phyloP scores from a whole-genome alignment of 2,888 invertebrate genomes.

The Yponomeuta malinellus region DNA sequence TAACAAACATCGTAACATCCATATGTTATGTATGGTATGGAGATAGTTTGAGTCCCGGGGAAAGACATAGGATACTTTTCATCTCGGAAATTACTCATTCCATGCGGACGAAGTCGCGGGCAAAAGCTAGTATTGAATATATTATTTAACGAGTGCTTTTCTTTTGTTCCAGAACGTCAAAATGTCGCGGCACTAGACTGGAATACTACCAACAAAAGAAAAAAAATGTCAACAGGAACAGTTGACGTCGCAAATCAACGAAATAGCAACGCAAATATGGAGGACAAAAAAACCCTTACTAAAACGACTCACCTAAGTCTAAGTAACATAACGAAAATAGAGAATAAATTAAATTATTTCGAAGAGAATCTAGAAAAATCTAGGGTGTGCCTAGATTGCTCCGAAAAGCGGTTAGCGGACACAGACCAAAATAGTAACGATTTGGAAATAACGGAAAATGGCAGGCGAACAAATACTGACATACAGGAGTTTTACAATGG shows the following conservation, averaged over 20 bases:
- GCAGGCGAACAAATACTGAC: conserved; percentile 35
- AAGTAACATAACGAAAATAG: not conserved
- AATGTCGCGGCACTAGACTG: not conserved
- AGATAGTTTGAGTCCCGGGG: no score
- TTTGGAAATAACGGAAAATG: conserved; percentile 32
- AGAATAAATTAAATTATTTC: conserved; percentile 2
- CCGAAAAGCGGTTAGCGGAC: not conserved
- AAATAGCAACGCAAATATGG: not conserved
- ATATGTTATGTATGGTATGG: no score
- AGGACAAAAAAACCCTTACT: not conserved
- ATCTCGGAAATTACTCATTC: no score
- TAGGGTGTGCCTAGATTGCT: conserved; percentile 7
- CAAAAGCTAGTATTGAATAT: no score
- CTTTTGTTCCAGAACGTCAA: not conserved
- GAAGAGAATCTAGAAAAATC: conserved; percentile 2
- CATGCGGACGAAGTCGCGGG: no score
- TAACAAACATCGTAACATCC: no score
- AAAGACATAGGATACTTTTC: no score
- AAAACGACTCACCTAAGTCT: not conserved
- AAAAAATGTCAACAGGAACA: not conserved
- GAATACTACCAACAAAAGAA: not conserved
- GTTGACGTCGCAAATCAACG: not conserved
- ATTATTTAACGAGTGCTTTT: not conserved
- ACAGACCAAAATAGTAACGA: conserved; percentile 2
- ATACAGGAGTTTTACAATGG: conserved; percentile 76